Evolutionary conservation across 2,797 vertebrate genomes (phyloP), one percentile per base, ranked within the genome.

Genomic region (Centropyge bicolor): DNA sequence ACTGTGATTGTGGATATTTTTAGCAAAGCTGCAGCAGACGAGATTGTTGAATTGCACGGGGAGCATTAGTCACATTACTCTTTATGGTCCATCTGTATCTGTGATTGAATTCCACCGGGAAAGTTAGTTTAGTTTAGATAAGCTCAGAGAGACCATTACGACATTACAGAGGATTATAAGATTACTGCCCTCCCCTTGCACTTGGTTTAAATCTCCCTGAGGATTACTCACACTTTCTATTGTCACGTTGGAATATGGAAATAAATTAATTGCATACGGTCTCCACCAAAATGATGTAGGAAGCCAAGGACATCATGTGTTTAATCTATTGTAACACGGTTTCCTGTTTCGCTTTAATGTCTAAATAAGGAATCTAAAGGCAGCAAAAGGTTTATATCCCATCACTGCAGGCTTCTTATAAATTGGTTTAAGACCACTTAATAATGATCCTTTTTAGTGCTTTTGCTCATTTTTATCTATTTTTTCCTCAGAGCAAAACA

Each of bases 151-250:
- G 88, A 89, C 86, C 89, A 89, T 92, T 82, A 92, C 70, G 41
- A 91, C 86, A 89, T 92, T 92, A 92, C 80, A 80, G 84, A 76
- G 91, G 92, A 93, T 95, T 94, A 94, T 85, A 89, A 87, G 88
- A 92, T 94, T 91, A 93, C 64, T 43, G 8, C 63, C 55, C 83
- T 86, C 72, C 80, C 69, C 52, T 87, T 77, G 75, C 81, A 82
- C 66, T 85, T 82, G 63, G 54, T 87, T 86, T 76, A 84, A 87
- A 86, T 85, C 78, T 81, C 84, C 56, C 75, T 24, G 67, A 83
- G 88, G 89, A 90, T 91, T 92, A 89, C 70, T 76, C 81, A 81
- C 82, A 83, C 84, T 80, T 91, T 84, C 74, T 76, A 76, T 87
- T 92, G 88, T 84, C 79, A 89, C 4, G 1, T 62, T 59, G 52